Base-by-base conservation (phyloP, 2,113 vertebrate genomes). In the Glaucidium brasilianum region DNA sequence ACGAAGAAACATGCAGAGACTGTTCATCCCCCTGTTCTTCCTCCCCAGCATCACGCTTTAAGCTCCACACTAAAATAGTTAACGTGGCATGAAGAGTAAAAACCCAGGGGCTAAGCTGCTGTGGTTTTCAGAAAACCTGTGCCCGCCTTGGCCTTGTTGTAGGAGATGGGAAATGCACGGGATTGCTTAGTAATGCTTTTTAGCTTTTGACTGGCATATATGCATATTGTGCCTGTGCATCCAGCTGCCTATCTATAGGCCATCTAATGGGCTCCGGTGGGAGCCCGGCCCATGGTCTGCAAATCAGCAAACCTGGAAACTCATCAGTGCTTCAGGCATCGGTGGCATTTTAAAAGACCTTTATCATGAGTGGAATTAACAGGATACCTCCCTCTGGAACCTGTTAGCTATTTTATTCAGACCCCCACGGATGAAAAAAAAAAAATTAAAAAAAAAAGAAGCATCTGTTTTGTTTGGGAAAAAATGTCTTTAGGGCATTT, bases 231-330 rank as follows among this genome's bases (percentile, higher is more conserved):
- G 86, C 60, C 58, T 81, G 47, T 82, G 95, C 91, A 84, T 64
- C 39, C 59, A 49, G 80, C 92, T 74, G 53, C 92, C 91, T 96
- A 87, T 92, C 96, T 94, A 93, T 74, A 94, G 96, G 96, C 79
- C 41, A 27, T 32, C 96, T 98, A 97, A 98, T 98, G 98, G 98
- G 96, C 83, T 98, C 97, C 96, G 19, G n/a, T 85, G 98, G 98
- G 98, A 98, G 41, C 7, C 10, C 2, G 4, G 10, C 8, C 80
- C 66, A 34, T 4, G 2, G 37, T 60, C 93, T 55, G 13, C 63
- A 16, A 84, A 93, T 88, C 91, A 89, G 90, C 92, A 92, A 86
- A 95, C 92, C 82, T 17, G 58, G 92, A 94, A 86, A 68, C 91
- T 96, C 96, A 92, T 96, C 97, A 96, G 90, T 1, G 21, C 97